phyloP scores from a whole-genome alignment of 1,140 invertebrate species.

The Archegozetes longisetosus region DNA sequence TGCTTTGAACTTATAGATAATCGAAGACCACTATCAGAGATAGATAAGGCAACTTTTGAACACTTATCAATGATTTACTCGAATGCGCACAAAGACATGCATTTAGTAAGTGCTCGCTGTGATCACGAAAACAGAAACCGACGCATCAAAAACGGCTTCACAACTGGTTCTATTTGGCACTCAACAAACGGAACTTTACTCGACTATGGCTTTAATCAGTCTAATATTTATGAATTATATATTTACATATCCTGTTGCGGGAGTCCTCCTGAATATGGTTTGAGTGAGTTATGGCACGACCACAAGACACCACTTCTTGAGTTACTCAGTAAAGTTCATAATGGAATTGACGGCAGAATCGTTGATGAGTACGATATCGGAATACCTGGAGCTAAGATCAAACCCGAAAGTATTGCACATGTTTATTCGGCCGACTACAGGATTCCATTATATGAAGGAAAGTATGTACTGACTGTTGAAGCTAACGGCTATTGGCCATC shows the following conservation, averaged over 20 bases:
- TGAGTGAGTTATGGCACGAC: neutral
- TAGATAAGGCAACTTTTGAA: slow-evolving; percentile 8
- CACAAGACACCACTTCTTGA: neutral
- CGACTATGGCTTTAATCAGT: neutral
- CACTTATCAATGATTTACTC: slow-evolving; percentile 13
- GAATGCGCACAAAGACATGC: slow-evolving; percentile 10
- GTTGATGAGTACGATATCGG: slow-evolving; percentile 51
- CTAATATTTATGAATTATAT: neutral
- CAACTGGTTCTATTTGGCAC: neutral
- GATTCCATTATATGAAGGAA: slow-evolving; percentile 58
- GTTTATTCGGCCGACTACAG: slow-evolving; percentile 57
- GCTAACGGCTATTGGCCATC: slow-evolving; percentile 37
- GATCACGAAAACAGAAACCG: neutral
- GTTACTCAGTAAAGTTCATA: slow-evolving; percentile 33
- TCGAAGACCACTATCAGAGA: neutral
- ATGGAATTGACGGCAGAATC: slow-evolving; percentile 70
- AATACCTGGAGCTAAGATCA: slow-evolving; percentile 55
- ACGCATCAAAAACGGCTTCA: neutral
- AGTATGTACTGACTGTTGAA: slow-evolving; percentile 37
- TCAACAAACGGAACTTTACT: neutral
- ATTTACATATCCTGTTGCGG: neutral
- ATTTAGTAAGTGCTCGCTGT: slow-evolving; percentile 5
- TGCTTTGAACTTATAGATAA: neutral
- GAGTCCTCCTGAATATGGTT: neutral
- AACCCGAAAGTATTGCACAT: slow-evolving; percentile 53